These are phyloP conservation scores for Siniperca chuatsi DNA, from an alignment of 2,113 vertebrate genomes.

Conservation along the genomic window DNA sequence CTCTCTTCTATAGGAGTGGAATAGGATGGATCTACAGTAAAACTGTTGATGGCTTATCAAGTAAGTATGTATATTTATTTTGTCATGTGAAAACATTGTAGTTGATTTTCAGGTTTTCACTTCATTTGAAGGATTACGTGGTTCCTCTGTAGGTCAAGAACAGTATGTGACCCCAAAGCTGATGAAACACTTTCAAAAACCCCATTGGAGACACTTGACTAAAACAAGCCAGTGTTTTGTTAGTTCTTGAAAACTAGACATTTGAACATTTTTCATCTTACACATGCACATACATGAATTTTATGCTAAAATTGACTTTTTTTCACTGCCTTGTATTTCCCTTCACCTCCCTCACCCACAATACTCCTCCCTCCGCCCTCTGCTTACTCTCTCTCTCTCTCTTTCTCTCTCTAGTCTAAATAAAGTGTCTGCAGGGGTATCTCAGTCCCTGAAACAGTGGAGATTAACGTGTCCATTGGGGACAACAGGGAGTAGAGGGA, in stretches of 20 bases:
- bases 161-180: not conserved
- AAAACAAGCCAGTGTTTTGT: slow-evolving; percentile 15
- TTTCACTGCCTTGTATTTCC: not conserved
- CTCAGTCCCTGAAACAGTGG: slow-evolving; percentile 58
- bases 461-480: slow-evolving; percentile 69
- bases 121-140: slow-evolving; percentile 20
- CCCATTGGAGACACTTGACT: not conserved
- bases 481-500: slow-evolving; percentile 44
- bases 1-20: not conserved
- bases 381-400: slow-evolving; percentile 13
- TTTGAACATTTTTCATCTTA: slow-evolving; percentile 19
- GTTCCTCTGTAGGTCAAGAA: slow-evolving; percentile 31
- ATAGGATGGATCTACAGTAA: not conserved
- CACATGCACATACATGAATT: not conserved
- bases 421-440: slow-evolving; percentile 62
- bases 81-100: not conserved
- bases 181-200: slow-evolving; percentile 29
- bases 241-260: not conserved
- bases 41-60: no score
- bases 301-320: not conserved
- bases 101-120: slow-evolving; percentile 18
- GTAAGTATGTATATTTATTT: not conserved
- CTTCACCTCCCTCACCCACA: not conserved
- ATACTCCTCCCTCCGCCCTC: not conserved
- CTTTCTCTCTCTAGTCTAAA: slow-evolving; percentile 54